Evolutionary conservation across 2,113 vertebrate species (phyloP).

Genomic region (Corydoras maculifer): DNA sequence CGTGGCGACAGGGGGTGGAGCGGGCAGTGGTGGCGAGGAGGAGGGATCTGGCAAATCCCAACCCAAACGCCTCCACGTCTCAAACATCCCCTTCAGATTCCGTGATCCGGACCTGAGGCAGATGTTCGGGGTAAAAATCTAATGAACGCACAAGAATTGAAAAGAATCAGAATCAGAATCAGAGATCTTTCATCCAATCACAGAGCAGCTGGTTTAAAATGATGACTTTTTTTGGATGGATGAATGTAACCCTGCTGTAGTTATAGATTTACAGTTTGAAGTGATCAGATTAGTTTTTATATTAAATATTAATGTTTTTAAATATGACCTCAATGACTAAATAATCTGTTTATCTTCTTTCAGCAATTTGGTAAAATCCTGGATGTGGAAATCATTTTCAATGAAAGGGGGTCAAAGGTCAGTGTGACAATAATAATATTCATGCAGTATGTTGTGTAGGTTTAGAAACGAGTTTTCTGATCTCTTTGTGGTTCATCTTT

Average conservation of each 20-base stretch:
- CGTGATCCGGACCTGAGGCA: constrained; percentile 74
- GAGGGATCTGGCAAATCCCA: constrained; percentile 66
- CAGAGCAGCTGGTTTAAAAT: too few relatives aligned
- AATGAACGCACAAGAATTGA: not conserved
- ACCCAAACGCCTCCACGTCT: constrained; percentile 72
- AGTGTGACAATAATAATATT: constrained; percentile 19
- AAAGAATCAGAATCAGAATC: too few relatives aligned
- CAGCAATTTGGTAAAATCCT: constrained; percentile 79
- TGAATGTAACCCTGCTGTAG: too few relatives aligned
- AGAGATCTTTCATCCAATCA: too few relatives aligned
- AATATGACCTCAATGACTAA: not conserved
- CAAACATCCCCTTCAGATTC: constrained; percentile 76
- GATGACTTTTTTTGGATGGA: too few relatives aligned
- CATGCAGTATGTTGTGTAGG: too few relatives aligned
- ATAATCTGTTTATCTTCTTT: constrained; percentile 31
- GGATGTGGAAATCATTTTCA: constrained; percentile 77
- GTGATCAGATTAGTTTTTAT: too few relatives aligned
- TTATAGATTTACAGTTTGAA: too few relatives aligned
- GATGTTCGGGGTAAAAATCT: constrained; percentile 69
- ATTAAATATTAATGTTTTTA: too few relatives aligned
- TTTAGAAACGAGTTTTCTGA: too few relatives aligned
- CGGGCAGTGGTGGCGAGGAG: constrained; percentile 61
- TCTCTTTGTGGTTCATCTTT: too few relatives aligned
- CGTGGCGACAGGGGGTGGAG: constrained; percentile 53
- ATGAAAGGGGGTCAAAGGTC: constrained; percentile 75